phyloP scores from a whole-genome alignment of 2,888 invertebrate genomes.

The Camponotus fellah region DNA sequence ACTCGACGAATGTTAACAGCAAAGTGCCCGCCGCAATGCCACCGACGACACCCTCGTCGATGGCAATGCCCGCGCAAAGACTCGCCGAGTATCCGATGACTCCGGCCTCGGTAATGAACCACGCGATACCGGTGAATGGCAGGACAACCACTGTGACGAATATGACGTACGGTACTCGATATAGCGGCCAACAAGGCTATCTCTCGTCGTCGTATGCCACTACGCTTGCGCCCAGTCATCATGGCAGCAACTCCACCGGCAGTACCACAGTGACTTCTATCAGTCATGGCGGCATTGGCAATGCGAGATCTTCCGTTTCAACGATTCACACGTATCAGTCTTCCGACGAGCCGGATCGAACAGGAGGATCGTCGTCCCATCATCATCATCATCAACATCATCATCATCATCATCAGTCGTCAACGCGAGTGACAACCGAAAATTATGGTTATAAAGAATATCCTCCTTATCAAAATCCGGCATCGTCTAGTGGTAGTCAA shows the following conservation, averaged over 20 bases:
- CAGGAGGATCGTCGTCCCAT: constrained; percentile 65
- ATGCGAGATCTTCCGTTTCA: constrained; percentile 75
- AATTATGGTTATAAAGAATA: constrained; percentile 79
- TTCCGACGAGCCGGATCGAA: constrained; percentile 68
- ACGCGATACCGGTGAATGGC: constrained; percentile 74
- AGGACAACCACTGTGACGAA: constrained; percentile 79
- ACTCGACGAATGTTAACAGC: constrained; percentile 58
- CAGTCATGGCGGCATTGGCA: constrained; percentile 52
- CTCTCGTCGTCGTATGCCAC: constrained; percentile 80
- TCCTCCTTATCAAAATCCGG: constrained; percentile 71
- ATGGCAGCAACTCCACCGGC: constrained; percentile 78
- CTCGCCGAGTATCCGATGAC: constrained; percentile 76
- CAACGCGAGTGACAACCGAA: constrained; percentile 65
- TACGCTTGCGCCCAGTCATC: constrained; percentile 83
- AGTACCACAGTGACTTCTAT: constrained; percentile 81
- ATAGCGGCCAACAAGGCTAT: constrained; percentile 70
- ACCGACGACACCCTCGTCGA: constrained; percentile 63
- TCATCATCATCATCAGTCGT: constrained; percentile 37
- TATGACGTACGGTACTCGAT: constrained; percentile 80
- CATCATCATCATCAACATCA: constrained; percentile 60
- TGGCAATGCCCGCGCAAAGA: constrained; percentile 68
- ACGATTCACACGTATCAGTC: constrained; percentile 72
- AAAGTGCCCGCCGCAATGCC: constrained; percentile 63
- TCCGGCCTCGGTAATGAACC: constrained; percentile 67
- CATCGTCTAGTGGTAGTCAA: constrained; percentile 58